Evolutionary conservation across 2,797 vertebrate genomes (phyloP), one percentile per base, ranked within the genome.

Genomic region (Merluccius polli): DNA sequence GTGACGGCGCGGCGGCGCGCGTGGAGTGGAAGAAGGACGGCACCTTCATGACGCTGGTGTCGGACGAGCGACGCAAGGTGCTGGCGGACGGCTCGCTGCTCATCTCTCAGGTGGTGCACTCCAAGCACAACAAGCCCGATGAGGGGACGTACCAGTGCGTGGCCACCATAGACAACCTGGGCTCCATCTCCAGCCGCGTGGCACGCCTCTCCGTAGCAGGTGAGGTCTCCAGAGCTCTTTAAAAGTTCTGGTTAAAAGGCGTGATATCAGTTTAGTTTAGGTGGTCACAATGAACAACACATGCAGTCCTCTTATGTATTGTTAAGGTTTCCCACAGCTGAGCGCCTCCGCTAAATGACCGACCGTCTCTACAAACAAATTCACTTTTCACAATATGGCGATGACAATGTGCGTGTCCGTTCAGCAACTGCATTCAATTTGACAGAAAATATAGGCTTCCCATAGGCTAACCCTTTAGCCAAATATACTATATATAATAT

Each of bases 11-110:
- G 7, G 73, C 81, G 10, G 72, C 87, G 0, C 88, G 87, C 41
- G 93, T 98, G 1, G 96, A 97, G 85, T 99, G 98, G 98, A 98
- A 95, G 76, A 99, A 99, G 82, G 98, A 99, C 4, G 98, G 97
- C 76, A 95, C 97, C 75, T 95, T 97, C 84, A 93, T 99, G 70
- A 97, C 95, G 85, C 87, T 98, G 91, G 93, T 91, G 21, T 95
- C 96, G 0, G 98, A 99, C 36, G 97, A 99, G 80, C 93, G 97
- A 1, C 94, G 97, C 1, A 93, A 93, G 81, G 89, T 98, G 77
- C 93, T 98, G 3, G 89, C 95, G 0, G 96, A 98, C 11, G 98
- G 98, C 67, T 96, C 97, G 48, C 91, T 99, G 63, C 86, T 96
- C 83, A 96, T 99, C 87, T 91, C 82, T 83, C 95, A 87, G 0